These are phyloP conservation scores for Agrotis segetum DNA, from an alignment of 2,888 invertebrate genomes.

Conservation along the genomic window DNA sequence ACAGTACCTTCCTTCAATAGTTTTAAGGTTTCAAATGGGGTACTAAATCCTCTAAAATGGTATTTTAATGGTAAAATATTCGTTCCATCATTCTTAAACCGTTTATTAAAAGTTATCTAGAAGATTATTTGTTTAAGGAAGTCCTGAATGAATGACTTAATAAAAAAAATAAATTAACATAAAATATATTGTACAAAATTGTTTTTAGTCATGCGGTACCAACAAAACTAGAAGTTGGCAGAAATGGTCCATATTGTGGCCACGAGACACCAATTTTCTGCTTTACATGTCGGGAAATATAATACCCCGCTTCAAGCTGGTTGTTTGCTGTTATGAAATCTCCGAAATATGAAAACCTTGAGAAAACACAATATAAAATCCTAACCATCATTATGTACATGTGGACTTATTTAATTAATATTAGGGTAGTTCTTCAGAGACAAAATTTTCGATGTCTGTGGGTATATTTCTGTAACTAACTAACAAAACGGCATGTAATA, in stretches of 20 bases:
- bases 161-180: not conserved
- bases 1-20: no score
- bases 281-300: constrained; percentile 2
- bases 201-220: not conserved
- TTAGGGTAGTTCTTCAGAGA: no score
- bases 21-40: no score
- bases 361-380: not conserved
- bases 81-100: no score
- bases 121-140: no score
- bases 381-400: no score
- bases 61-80: no score
- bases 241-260: constrained; percentile 4
- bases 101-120: no score
- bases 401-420: not conserved
- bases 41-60: no score
- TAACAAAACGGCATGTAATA: no score
- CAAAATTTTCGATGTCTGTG: no score
- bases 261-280: not conserved
- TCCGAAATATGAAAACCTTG: not conserved
- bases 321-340: not conserved
- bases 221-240: constrained; percentile 20
- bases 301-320: not conserved
- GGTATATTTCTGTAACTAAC: no score
- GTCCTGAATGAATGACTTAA: not conserved
- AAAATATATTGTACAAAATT: not conserved